Conservation (phyloP, 1,140 invertebrate genomes). For the Papilio polytes region DNA sequence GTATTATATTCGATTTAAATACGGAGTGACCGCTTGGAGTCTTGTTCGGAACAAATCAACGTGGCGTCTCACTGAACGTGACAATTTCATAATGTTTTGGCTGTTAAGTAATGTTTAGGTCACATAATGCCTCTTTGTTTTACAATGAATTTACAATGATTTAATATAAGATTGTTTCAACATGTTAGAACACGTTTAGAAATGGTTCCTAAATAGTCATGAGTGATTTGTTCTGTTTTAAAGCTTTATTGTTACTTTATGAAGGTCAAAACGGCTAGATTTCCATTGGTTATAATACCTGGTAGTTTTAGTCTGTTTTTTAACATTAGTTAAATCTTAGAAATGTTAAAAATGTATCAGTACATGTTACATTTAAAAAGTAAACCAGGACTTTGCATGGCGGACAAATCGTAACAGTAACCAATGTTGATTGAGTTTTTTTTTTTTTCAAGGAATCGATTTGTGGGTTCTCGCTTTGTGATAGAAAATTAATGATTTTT, state of each 20-base stretch:
- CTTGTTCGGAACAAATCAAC: constrained; percentile 49
- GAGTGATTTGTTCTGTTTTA: background rate
- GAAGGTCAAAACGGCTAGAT: background rate
- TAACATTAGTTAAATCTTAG: background rate
- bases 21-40: constrained; percentile 52
- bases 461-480: constrained; percentile 83
- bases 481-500: constrained; percentile 84
- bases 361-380: constrained; percentile 65
- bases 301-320: background rate
- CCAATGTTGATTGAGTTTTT: constrained; percentile 77
- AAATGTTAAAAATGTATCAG: background rate
- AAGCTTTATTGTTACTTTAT: background rate
- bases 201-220: background rate
- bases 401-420: constrained; percentile 67
- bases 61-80: constrained; percentile 23
- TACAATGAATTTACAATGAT: constrained; percentile 36
- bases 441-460: constrained; percentile 79
- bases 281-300: background rate
- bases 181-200: constrained; percentile 32
- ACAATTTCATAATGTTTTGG: constrained; percentile 34
- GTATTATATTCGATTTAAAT: constrained; percentile 63
- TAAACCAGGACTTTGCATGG: constrained; percentile 60
- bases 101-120: constrained; percentile 24
- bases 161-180: constrained; percentile 40
- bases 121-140: constrained; percentile 31